Evolutionary conservation across 2,888 invertebrate species (phyloP).

Genomic region (Mythimna ferrago): DNA sequence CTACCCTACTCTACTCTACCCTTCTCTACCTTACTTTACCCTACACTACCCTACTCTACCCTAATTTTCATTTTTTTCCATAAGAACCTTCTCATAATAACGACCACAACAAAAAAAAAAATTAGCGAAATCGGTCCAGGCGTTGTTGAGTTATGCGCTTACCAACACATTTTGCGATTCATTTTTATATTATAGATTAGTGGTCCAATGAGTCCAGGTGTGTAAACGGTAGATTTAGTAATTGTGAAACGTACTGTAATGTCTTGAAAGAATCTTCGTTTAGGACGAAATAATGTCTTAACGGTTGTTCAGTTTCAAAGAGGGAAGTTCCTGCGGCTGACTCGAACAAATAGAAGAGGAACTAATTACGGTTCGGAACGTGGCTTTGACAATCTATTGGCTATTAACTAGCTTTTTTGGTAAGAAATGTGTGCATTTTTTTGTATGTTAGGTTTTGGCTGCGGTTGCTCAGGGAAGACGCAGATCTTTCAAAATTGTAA

Average conservation of each 20-base stretch:
- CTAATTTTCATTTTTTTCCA: no score
- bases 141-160: no score
- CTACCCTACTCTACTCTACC: no score
- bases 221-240: background rate
- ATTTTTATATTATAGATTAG: no score
- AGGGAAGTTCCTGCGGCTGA: conserved; percentile 37
- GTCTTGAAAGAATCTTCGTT: conserved; percentile 1
- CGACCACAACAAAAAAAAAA: no score
- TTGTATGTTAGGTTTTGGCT: background rate
- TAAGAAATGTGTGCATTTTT: conserved; percentile 6
- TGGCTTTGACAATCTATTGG: conserved; percentile 30
- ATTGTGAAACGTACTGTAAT: conserved; percentile 20
- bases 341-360: conserved; percentile 40
- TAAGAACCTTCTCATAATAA: no score
- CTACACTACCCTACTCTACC: no score
- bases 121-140: no score
- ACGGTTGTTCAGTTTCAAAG: conserved; percentile 15
- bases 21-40: no score
- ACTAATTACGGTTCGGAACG: conserved; percentile 40
- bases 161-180: no score
- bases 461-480: background rate
- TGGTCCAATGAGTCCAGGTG: background rate
- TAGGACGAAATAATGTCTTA: conserved; percentile 17
- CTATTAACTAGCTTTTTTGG: background rate
- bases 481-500: background rate